These are phyloP conservation scores for Hirundo rustica DNA, from an alignment of 2,797 vertebrate genomes.

Conservation along the genomic window DNA sequence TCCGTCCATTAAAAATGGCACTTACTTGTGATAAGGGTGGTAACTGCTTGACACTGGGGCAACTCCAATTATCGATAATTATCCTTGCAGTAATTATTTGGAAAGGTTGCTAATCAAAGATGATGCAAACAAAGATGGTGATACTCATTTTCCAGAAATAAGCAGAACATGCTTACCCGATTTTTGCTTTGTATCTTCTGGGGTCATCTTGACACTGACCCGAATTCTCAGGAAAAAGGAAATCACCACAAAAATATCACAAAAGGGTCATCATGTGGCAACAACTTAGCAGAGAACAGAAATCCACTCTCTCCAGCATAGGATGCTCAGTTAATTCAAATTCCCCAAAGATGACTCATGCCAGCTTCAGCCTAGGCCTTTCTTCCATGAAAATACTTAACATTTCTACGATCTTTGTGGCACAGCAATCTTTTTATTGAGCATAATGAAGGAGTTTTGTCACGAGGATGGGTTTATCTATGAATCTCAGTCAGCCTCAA, in stretches of 20 bases:
- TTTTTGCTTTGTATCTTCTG: background rate
- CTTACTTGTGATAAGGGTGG: background rate
- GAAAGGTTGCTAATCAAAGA: background rate
- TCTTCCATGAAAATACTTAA: conserved; percentile 16
- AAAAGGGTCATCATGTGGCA: background rate
- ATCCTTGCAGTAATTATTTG: background rate
- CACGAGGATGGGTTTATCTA: background rate
- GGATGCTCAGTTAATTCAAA: background rate
- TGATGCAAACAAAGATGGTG: background rate
- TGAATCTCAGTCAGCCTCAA: background rate
- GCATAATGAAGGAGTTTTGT: background rate
- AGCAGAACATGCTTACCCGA: background rate
- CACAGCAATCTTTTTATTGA: background rate
- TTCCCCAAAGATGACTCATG: background rate
- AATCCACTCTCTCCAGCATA: background rate
- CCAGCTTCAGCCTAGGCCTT: background rate
- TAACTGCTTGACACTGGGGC: background rate
- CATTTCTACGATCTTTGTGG: background rate
- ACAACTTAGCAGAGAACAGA: background rate
- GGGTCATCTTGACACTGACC: conserved; percentile 23
- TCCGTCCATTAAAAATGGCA: background rate
- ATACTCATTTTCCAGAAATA: background rate
- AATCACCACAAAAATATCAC: background rate
- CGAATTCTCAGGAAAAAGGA: background rate
- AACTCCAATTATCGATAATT: background rate